Evolutionary conservation across 2,113 vertebrate species (phyloP).

Genomic region (Cinclus cinclus): DNA sequence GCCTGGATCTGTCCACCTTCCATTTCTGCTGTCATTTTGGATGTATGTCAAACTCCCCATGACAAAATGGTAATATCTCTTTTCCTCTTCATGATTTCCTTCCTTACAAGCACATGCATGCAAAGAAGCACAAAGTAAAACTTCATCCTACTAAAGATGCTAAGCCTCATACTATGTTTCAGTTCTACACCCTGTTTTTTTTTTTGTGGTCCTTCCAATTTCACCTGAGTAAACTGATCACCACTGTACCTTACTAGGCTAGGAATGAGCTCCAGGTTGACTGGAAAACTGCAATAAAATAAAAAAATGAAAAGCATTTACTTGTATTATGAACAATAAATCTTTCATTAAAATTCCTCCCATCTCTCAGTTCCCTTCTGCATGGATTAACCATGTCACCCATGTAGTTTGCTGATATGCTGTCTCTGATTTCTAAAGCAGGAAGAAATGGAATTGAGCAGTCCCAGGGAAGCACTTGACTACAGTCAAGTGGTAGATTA

Average conservation of each 20-base stretch:
- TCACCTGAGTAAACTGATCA: background rate
- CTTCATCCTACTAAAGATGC: background rate
- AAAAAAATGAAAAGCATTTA: background rate
- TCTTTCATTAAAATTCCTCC: slow-evolving; percentile 10
- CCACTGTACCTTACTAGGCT: background rate
- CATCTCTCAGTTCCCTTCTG: background rate
- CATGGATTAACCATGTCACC: background rate
- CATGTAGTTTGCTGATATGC: background rate
- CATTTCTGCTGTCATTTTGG: background rate
- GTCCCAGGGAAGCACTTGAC: background rate
- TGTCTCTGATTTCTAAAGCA: background rate
- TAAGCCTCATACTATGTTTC: background rate
- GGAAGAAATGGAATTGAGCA: background rate
- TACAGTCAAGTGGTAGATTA: background rate
- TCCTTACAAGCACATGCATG: background rate
- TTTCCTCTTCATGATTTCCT: background rate
- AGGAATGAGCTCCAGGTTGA: background rate
- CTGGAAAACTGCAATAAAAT: background rate
- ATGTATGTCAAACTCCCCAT: background rate
- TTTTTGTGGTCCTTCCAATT: background rate
- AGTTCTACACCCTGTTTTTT: background rate
- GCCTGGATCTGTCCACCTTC: background rate
- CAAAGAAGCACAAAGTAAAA: background rate
- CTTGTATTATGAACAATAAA: slow-evolving; percentile 16
- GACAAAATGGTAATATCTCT: background rate